Conservation (phyloP, 2,888 invertebrate genomes). For the Eretmocerus hayati region DNA sequence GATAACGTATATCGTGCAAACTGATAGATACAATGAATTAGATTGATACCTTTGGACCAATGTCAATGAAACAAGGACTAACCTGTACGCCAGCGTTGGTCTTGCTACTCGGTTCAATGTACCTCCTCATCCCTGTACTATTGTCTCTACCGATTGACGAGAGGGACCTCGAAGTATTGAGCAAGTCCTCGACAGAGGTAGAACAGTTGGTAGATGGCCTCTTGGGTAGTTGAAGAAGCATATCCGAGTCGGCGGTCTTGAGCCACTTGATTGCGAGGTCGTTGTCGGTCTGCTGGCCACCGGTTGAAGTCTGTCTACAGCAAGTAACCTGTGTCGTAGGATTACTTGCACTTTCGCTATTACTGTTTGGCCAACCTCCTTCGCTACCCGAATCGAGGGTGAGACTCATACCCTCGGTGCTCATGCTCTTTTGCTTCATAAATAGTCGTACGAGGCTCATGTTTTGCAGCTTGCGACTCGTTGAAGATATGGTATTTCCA, state of each 20-base stretch:
- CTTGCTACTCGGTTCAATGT: background rate
- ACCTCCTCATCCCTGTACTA: background rate
- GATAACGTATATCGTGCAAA: too few relatives aligned
- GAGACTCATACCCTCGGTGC: slow-evolving; percentile 65
- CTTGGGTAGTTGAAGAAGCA: slow-evolving; percentile 38
- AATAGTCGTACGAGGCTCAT: slow-evolving; percentile 81
- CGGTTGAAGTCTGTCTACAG: slow-evolving; percentile 27
- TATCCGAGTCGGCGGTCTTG: slow-evolving; percentile 33
- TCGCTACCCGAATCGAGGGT: slow-evolving; percentile 62
- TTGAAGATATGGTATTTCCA: slow-evolving; percentile 30
- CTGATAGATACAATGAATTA: too few relatives aligned
- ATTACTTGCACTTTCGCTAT: slow-evolving; percentile 53
- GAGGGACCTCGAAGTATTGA: slow-evolving; percentile 39
- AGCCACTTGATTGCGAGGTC: slow-evolving; percentile 45
- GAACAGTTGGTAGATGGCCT: slow-evolving; percentile 45
- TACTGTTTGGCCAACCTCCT: slow-evolving; percentile 65
- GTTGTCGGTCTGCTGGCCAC: slow-evolving; percentile 32
- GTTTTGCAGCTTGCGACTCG: slow-evolving; percentile 55
- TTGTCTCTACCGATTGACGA: slow-evolving; percentile 25
- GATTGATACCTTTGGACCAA: too few relatives aligned
- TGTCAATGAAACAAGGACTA: too few relatives aligned
- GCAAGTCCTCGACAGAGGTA: slow-evolving; percentile 46
- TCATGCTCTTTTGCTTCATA: slow-evolving; percentile 83
- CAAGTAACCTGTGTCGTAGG: slow-evolving; percentile 37
- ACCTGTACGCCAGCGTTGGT: slow-evolving; percentile 14